phyloP scores from a whole-genome alignment of 1,140 invertebrate genomes.

The Paracyclopina nana region DNA sequence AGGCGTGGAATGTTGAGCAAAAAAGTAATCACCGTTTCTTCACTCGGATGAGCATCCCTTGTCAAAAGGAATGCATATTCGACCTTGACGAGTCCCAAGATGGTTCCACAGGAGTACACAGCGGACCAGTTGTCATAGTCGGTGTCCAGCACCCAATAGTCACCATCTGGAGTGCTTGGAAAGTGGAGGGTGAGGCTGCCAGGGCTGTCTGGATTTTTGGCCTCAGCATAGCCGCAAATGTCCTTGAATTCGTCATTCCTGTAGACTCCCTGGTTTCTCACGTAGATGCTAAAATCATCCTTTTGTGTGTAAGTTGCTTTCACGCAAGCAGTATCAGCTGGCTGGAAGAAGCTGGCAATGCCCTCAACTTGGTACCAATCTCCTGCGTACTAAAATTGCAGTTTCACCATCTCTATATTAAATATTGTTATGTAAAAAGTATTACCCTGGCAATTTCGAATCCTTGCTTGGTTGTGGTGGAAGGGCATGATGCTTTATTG shows the following conservation, averaged over 20 bases:
- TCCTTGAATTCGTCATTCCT: not conserved
- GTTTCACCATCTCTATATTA: not conserved
- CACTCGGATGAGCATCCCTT: not conserved
- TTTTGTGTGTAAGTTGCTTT: not conserved
- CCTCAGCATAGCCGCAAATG: not conserved
- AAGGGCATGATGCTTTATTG: too few species aligned
- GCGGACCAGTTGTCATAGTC: not conserved
- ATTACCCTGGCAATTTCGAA: not conserved
- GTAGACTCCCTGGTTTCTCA: not conserved
- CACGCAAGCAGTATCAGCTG: not conserved
- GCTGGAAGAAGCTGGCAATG: not conserved
- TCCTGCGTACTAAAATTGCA: not conserved
- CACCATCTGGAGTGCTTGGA: constrained; percentile 1
- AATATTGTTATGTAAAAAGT: not conserved
- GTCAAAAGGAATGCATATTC: not conserved
- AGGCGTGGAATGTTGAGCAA: too few species aligned
- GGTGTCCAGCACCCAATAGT: not conserved
- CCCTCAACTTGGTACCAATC: not conserved
- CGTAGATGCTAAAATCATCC: not conserved
- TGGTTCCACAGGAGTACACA: not conserved
- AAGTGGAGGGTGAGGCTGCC: not conserved
- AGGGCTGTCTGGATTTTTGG: not conserved
- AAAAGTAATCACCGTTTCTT: not conserved
- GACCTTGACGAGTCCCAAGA: not conserved
- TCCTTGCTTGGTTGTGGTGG: not conserved